A percentile compares a stretch with the other conserved stretches of the same genome.
phyloP scores from a whole-genome alignment of 2,888 invertebrate species.

The Hybos culiciformis region DNA sequence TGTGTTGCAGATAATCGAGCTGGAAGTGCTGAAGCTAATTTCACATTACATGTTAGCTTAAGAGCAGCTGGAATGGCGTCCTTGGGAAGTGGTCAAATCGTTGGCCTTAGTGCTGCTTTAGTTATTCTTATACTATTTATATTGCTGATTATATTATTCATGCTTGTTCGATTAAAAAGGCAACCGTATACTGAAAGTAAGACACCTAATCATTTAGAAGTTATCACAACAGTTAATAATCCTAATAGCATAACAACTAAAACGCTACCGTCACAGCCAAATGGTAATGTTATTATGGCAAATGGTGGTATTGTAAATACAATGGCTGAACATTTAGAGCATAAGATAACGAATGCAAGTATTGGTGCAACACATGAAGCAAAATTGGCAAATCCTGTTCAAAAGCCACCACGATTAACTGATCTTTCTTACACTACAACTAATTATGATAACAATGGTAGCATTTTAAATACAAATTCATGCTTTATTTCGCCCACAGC shows the following conservation, averaged over 20 bases:
- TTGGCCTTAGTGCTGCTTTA: conserved; percentile 68
- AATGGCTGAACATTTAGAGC: conserved; percentile 23
- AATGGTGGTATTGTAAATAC: conserved; percentile 41
- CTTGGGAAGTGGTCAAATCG: conserved; percentile 71
- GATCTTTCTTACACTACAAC: conserved; percentile 56
- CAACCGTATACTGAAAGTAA: conserved; percentile 61
- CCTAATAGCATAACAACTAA: conserved; percentile 39
- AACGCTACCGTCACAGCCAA: conserved; percentile 28
- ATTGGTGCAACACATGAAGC: conserved; percentile 26
- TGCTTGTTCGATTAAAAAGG: conserved; percentile 60
- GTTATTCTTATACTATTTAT: conserved; percentile 65
- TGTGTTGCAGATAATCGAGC: conserved; percentile 84
- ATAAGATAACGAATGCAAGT: conserved; percentile 18
- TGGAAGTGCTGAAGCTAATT: conserved; percentile 77
- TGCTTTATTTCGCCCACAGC: conserved; percentile 62
- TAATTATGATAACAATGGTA: conserved; percentile 54
- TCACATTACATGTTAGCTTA: conserved; percentile 70
- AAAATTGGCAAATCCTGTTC: conserved; percentile 46
- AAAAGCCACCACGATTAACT: conserved; percentile 55
- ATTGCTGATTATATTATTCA: conserved; percentile 54
- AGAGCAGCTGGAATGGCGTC: conserved; percentile 67
- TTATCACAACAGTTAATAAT: conserved; percentile 50
- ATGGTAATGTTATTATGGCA: conserved; percentile 39
- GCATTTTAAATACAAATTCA: conserved; percentile 47
- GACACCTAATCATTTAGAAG: conserved; percentile 59